A percentile compares a stretch with the other conserved stretches of the same genome.
phyloP scores from a whole-genome alignment of 2,797 vertebrate genomes.

The Tinamus major region DNA sequence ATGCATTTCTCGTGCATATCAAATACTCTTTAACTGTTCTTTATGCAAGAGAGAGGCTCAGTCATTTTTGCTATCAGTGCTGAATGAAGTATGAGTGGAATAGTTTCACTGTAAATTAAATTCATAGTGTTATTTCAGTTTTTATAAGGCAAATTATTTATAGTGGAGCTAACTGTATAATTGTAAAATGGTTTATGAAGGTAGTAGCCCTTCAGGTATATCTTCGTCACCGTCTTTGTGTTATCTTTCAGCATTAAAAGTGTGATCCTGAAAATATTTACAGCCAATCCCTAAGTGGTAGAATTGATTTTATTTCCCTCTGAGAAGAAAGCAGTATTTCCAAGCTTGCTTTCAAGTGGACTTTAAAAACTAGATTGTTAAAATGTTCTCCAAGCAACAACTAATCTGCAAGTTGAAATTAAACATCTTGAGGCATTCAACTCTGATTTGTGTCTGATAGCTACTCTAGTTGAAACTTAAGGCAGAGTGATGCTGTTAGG shows the following conservation, averaged over 20 bases:
- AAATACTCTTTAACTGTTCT: background rate
- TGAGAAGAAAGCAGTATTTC: conserved; percentile 16
- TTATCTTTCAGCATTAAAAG: conserved; percentile 64
- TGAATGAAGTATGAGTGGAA: conserved; percentile 24
- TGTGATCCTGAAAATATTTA: conserved; percentile 45
- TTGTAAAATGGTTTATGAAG: conserved; percentile 48
- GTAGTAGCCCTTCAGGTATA: conserved; percentile 5
- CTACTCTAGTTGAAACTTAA: background rate
- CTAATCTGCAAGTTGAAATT: background rate
- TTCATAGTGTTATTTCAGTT: conserved; percentile 51
- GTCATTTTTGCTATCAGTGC: conserved; percentile 2
- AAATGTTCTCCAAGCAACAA: background rate
- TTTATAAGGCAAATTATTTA: conserved; percentile 57
- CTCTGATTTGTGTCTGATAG: background rate
- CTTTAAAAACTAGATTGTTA: background rate
- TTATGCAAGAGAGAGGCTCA: conserved; percentile 26
- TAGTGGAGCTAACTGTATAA: conserved; percentile 33
- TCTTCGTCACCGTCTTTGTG: conserved; percentile 45
- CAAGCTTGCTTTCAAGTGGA: background rate
- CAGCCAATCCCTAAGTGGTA: background rate
- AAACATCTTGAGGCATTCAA: background rate
- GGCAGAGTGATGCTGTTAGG: background rate
- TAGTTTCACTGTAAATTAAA: conserved; percentile 50
- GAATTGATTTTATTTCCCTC: conserved; percentile 5
- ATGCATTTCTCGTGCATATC: background rate